Percentiles rank a stretch among this genome's conserved stretches.
Conservation (phyloP, 1,140 invertebrate species). For the Dinoponera quadriceps region DNA sequence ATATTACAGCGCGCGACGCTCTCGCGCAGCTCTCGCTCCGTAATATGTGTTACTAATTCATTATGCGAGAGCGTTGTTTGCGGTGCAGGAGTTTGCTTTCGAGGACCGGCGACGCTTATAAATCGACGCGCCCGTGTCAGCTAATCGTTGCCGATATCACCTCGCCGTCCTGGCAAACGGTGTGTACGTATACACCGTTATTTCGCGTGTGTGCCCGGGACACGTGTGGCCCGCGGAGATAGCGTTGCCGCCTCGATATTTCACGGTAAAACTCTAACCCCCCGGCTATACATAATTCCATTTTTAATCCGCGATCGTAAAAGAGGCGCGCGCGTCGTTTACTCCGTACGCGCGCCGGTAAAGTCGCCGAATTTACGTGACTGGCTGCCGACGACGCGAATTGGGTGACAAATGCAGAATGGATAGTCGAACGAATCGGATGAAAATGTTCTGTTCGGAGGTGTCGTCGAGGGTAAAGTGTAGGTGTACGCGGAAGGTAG, state of each 20-base stretch:
- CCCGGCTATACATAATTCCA: conserved; percentile 53
- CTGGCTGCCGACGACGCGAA: neutral
- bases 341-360: neutral
- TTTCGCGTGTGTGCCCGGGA: neutral
- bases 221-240: conserved; percentile 60
- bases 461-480: neutral
- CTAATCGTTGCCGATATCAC: conserved; percentile 63
- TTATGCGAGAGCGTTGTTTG: conserved; percentile 30
- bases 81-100: conserved; percentile 14
- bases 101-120: conserved; percentile 5
- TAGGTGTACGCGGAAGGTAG: neutral
- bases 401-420: neutral
- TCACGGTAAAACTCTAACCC: conserved; percentile 35
- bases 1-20: conserved; percentile 36
- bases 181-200: conserved; percentile 48
- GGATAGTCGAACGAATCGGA: neutral
- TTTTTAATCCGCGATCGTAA: conserved; percentile 59
- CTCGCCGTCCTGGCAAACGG: conserved; percentile 51
- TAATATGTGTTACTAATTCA: conserved; percentile 41
- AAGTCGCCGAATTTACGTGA: neutral
- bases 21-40: no score
- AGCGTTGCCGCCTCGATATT: conserved; percentile 62
- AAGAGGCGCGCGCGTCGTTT: neutral
- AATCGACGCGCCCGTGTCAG: conserved; percentile 27
- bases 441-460: neutral